These are phyloP conservation scores for Plumapathes pennacea DNA, from an alignment of 92 coral and sea anemone species.

Conservation along the genomic window DNA sequence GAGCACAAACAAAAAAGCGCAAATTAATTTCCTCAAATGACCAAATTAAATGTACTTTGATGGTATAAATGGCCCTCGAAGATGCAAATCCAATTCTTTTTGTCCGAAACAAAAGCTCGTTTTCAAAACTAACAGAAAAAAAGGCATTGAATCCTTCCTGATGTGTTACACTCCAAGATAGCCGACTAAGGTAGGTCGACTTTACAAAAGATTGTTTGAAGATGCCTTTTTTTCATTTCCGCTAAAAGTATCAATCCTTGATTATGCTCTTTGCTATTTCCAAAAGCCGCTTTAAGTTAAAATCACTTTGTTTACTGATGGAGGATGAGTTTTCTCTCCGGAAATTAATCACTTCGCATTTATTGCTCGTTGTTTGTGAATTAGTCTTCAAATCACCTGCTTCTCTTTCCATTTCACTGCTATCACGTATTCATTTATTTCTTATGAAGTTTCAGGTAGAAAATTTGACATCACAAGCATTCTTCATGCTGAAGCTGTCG, in stretches of 20 bases:
- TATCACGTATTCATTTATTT: constrained; percentile 65
- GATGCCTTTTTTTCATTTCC: constrained; percentile 60
- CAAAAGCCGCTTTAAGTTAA: constrained; percentile 38
- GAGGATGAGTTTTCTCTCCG: constrained; percentile 67
- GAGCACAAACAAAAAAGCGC: constrained; percentile 41
- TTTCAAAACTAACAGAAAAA: constrained; percentile 48
- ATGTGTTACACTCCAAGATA: constrained; percentile 29
- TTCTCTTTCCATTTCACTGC: constrained; percentile 23
- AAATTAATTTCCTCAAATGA: constrained; percentile 50
- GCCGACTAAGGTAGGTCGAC: constrained; percentile 17
- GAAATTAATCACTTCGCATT: constrained; percentile 72
- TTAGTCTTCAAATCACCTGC: constrained; percentile 76
- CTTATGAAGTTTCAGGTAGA: constrained; percentile 65
- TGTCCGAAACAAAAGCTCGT: constrained; percentile 24
- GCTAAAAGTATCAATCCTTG: constrained; percentile 55
- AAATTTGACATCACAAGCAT: no score
- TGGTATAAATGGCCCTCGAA: constrained; percentile 62
- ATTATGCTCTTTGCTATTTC: constrained; percentile 61
- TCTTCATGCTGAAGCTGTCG: no score
- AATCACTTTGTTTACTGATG: constrained; percentile 57
- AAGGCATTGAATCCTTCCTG: constrained; percentile 32
- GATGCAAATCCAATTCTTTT: constrained; percentile 49
- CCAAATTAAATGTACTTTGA: constrained; percentile 78
- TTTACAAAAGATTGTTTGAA: constrained; percentile 20
- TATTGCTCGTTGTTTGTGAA: constrained; percentile 83